Percentiles rank a stretch among this genome's conserved stretches.
These are phyloP conservation scores for Sebastes itinus DNA, from an alignment of 2,797 vertebrate species.

Conservation along the genomic window DNA sequence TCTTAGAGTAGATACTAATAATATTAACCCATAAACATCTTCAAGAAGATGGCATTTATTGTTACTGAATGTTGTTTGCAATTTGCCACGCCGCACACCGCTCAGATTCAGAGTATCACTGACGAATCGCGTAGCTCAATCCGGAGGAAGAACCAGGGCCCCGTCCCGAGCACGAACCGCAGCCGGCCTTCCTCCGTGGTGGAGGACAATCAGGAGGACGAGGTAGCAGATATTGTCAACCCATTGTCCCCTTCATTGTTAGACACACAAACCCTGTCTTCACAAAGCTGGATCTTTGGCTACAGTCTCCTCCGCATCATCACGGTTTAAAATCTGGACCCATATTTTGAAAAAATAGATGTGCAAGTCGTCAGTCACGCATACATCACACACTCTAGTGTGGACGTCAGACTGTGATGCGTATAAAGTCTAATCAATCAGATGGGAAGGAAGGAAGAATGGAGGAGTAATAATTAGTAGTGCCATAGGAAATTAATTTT, in stretches of 20 bases:
- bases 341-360: not conserved
- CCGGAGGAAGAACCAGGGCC: conserved; percentile 87
- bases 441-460: not conserved
- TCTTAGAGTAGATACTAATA: not conserved
- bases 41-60: not conserved
- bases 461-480: not conserved
- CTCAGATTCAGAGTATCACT: conserved; percentile 95
- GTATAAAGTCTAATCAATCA: not conserved
- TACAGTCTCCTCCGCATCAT: not conserved
- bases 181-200: conserved; percentile 79
- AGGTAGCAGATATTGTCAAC: conserved; percentile 81
- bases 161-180: conserved; percentile 69
- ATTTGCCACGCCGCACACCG: not conserved
- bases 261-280: conserved; percentile 51
- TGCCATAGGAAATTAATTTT: not conserved
- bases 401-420: not conserved
- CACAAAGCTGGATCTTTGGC: conserved; percentile 68
- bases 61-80: not conserved
- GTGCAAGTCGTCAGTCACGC: not conserved
- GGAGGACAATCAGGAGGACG: conserved; percentile 83
- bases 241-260: conserved; percentile 26
- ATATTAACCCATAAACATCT: not conserved
- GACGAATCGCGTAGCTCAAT: conserved; percentile 90
- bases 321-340: not conserved
- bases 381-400: not conserved